phyloP scores from a whole-genome alignment of 2,113 vertebrate species.

The Fregata magnificens region DNA sequence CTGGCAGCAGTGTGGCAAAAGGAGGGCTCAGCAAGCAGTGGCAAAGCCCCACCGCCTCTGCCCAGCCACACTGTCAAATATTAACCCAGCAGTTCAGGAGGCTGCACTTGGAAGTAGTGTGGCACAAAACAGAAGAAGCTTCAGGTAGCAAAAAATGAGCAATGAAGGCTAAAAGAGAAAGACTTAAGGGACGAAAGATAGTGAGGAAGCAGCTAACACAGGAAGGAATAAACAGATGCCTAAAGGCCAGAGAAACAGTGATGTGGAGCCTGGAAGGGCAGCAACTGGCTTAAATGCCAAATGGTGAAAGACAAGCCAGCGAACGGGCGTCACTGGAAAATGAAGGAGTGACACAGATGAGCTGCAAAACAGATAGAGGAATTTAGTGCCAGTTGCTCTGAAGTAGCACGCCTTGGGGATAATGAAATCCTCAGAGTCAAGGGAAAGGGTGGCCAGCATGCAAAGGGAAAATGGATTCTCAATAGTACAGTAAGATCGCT shows the following conservation, averaged over 20 bases:
- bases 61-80: neutral
- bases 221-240: neutral
- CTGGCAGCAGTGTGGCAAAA: neutral
- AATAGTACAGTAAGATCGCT: neutral
- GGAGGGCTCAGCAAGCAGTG: rapidly evolving
- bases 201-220: neutral
- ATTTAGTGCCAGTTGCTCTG: neutral
- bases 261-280: neutral
- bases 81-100: slow-evolving; percentile 15
- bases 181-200: neutral
- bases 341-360: neutral
- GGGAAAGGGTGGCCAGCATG: neutral
- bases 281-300: neutral
- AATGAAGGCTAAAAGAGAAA: neutral
- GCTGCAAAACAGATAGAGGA: neutral
- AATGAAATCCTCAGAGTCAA: neutral
- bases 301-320: neutral
- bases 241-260: neutral
- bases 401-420: neutral
- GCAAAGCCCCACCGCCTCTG: neutral
- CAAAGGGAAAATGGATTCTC: neutral
- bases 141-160: neutral
- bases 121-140: neutral
- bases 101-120: neutral
- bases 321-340: neutral